Percentiles rank a stretch among this genome's conserved stretches.
Conservation (phyloP, 2,797 vertebrate genomes). For the Phrynocephalus guinanensis region DNA sequence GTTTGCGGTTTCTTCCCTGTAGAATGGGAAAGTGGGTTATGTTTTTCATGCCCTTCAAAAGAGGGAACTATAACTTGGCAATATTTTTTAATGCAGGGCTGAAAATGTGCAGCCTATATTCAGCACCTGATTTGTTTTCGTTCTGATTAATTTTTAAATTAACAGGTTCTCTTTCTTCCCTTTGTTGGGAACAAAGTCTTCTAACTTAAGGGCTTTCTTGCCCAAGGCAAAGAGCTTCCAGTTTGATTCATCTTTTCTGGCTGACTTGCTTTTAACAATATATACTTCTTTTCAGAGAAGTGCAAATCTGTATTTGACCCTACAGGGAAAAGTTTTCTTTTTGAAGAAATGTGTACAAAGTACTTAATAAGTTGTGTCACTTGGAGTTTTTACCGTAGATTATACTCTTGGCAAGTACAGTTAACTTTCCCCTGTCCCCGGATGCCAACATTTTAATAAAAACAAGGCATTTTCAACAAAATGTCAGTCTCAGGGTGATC, state of each 20-base stretch:
- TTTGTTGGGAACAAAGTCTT: conserved; percentile 58
- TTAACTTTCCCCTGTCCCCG: conserved; percentile 76
- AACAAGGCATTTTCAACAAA: conserved; percentile 82
- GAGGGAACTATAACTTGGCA: neutral
- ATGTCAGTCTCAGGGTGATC: conserved; percentile 80
- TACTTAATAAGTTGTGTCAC: conserved; percentile 77
- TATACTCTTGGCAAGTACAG: conserved; percentile 74
- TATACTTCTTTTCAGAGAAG: conserved; percentile 70
- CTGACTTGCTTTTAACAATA: conserved; percentile 73
- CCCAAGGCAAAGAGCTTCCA: conserved; percentile 57
- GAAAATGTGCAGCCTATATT: conserved; percentile 36
- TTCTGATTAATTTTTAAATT: conserved; percentile 67
- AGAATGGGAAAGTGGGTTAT: conserved; percentile 38
- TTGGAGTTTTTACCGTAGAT: conserved; percentile 63
- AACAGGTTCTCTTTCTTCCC: conserved; percentile 45
- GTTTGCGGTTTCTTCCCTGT: neutral
- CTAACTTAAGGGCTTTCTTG: conserved; percentile 54
- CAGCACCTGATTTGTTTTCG: conserved; percentile 50
- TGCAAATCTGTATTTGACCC: conserved; percentile 72
- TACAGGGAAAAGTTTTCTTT: conserved; percentile 72
- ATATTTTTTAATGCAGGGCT: conserved; percentile 28
- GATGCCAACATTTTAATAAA: conserved; percentile 82
- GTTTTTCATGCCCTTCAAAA: conserved; percentile 52
- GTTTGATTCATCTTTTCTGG: conserved; percentile 75
- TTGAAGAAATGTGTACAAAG: conserved; percentile 75